A percentile compares a stretch with the other conserved stretches of the same genome.
Conservation (phyloP, 2,113 vertebrate genomes). For the Plestiodon gilberti region DNA sequence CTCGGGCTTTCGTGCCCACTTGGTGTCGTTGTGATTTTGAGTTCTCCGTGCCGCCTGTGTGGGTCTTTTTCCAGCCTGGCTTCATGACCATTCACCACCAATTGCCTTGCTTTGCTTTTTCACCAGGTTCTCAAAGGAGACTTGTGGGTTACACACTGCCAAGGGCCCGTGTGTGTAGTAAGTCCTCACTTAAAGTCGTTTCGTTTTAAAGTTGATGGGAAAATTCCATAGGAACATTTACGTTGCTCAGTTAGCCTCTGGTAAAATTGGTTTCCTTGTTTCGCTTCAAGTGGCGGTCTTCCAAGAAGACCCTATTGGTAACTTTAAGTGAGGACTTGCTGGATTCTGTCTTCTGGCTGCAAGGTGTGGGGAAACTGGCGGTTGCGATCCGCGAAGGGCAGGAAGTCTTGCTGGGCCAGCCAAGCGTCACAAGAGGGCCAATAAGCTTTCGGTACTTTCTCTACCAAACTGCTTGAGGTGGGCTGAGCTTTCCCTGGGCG, state of each 20-base stretch:
- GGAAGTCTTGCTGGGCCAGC: constrained; percentile 5
- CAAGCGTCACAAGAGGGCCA: not conserved
- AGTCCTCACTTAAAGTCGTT: too few species aligned
- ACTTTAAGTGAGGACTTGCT: too few species aligned
- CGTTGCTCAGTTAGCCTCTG: too few species aligned
- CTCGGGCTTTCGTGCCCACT: constrained; percentile 28
- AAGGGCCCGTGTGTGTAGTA: constrained; percentile 20
- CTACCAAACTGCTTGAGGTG: constrained; percentile 2
- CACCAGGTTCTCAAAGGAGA: constrained; percentile 54
- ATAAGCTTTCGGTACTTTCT: not conserved
- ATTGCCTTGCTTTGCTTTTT: constrained; percentile 66
- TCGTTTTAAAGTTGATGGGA: too few species aligned
- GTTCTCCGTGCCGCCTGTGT: constrained; percentile 19
- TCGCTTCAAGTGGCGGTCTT: too few species aligned
- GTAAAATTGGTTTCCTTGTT: too few species aligned
- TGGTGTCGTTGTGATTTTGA: constrained; percentile 20
- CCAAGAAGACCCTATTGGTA: too few species aligned
- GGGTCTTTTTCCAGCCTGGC: constrained; percentile 30
- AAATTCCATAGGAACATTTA: too few species aligned
- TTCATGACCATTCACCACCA: constrained; percentile 56
- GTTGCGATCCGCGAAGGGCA: constrained; percentile 16
- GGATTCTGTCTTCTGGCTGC: constrained; percentile 9
- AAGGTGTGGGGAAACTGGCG: not conserved
- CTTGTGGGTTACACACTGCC: constrained; percentile 44
- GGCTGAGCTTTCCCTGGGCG: not conserved